Percentiles rank a stretch among this genome's conserved stretches.
Conservation (phyloP, 2,113 vertebrate species). For the Oncorhynchus kisutch region DNA sequence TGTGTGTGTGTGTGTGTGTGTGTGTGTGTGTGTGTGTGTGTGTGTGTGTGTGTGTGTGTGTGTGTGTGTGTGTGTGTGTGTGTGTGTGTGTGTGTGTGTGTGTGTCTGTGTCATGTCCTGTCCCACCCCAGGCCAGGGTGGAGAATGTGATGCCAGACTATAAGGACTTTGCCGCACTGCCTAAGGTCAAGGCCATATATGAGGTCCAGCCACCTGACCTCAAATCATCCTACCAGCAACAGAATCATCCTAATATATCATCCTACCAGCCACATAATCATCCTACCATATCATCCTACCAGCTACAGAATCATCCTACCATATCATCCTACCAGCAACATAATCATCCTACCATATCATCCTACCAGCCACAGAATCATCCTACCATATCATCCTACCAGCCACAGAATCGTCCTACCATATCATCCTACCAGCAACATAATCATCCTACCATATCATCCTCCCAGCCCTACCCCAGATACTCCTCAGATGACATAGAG, state of each 20-base stretch:
- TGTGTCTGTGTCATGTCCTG: slow-evolving; percentile 20
- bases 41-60: background rate
- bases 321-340: no score
- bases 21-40: background rate
- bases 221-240: slow-evolving; percentile 72
- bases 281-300: slow-evolving; percentile 82
- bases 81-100: background rate
- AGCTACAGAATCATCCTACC: slow-evolving; percentile 48
- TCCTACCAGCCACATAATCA: slow-evolving; percentile 22
- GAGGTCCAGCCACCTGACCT: slow-evolving; percentile 96
- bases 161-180: slow-evolving; percentile 98
- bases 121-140: slow-evolving; percentile 91
- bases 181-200: slow-evolving; percentile 99
- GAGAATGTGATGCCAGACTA: slow-evolving; percentile 99
- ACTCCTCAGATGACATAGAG: slow-evolving; percentile 95
- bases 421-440: no score
- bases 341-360: no score
- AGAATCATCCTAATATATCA: slow-evolving; percentile 80
- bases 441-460: slow-evolving; percentile 37
- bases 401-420: slow-evolving; percentile 21
- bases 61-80: slow-evolving; percentile 13
- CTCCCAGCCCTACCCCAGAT: slow-evolving; percentile 90
- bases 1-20: slow-evolving; percentile 13
- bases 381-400: slow-evolving; percentile 84
- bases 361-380: slow-evolving; percentile 70